Evolutionary conservation across 1,140 invertebrate species (phyloP).

Genomic region (Onthophagus taurus): DNA sequence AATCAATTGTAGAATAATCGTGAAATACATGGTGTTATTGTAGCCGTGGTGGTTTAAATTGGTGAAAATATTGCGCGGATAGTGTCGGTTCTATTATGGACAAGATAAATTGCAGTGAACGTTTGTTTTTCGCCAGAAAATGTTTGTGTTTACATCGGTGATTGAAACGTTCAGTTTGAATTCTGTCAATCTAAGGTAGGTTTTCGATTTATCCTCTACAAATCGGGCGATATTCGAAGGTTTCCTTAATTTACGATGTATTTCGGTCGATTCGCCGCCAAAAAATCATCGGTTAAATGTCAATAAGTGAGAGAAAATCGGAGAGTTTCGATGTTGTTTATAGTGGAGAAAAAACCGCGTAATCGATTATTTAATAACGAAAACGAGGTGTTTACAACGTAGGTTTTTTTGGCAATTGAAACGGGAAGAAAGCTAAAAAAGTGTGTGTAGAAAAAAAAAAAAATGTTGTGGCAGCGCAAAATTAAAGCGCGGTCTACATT

Average conservation of each 20-base stretch:
- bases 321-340: no score
- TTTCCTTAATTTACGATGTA: no score
- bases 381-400: no score
- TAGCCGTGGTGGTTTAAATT: slow-evolving; percentile 24
- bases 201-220: slow-evolving; percentile 19
- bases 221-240: no score
- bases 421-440: slow-evolving; percentile 10
- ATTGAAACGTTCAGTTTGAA: slow-evolving; percentile 28
- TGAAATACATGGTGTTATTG: slow-evolving; percentile 27
- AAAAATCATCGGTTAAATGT: no score
- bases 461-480: no score
- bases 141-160: slow-evolving; percentile 38
- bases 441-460: slow-evolving; percentile 6
- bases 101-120: slow-evolving; percentile 24
- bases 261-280: no score
- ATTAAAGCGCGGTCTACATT: no score
- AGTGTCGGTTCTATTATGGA: slow-evolving; percentile 27
- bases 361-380: no score
- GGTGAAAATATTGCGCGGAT: slow-evolving; percentile 25
- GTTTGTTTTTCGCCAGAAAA: slow-evolving; percentile 28
- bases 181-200: slow-evolving; percentile 31
- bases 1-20: slow-evolving; percentile 33
- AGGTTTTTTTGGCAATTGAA: slow-evolving; percentile 12
- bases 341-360: no score
- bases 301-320: no score